Percentiles rank a stretch among this genome's conserved stretches.
phyloP scores from a whole-genome alignment of 2,113 vertebrate genomes.

The Lagopus leucura region DNA sequence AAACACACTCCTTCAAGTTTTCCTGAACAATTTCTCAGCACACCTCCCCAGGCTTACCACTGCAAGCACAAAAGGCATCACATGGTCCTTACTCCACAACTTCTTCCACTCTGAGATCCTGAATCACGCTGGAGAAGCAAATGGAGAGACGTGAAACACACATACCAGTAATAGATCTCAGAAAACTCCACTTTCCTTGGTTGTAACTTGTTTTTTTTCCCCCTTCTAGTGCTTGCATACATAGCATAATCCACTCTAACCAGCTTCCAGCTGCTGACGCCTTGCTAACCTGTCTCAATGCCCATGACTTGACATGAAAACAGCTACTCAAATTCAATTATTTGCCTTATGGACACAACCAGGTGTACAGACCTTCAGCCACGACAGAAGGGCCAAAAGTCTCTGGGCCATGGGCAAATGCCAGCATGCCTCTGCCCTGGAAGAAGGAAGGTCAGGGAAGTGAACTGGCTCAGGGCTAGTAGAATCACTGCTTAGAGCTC shows the following conservation, averaged over 20 bases:
- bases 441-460: background rate
- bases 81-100: background rate
- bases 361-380: background rate
- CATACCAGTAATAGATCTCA: background rate
- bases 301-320: background rate
- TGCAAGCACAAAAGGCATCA: background rate
- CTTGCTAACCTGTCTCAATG: background rate
- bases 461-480: background rate
- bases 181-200: background rate
- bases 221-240: background rate
- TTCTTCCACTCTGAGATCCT: background rate
- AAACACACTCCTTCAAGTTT: background rate
- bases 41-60: background rate
- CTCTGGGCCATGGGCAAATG: background rate
- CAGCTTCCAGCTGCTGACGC: background rate
- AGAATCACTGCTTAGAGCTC: background rate
- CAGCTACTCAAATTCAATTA: background rate
- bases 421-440: background rate
- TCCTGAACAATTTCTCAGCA: fast-evolving
- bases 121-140: background rate
- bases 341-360: background rate
- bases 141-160: background rate
- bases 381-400: background rate
- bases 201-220: background rate
- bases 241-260: background rate